These are phyloP conservation scores for Rotaria macrura DNA, from an alignment of 2,888 invertebrate genomes.

Conservation along the genomic window DNA sequence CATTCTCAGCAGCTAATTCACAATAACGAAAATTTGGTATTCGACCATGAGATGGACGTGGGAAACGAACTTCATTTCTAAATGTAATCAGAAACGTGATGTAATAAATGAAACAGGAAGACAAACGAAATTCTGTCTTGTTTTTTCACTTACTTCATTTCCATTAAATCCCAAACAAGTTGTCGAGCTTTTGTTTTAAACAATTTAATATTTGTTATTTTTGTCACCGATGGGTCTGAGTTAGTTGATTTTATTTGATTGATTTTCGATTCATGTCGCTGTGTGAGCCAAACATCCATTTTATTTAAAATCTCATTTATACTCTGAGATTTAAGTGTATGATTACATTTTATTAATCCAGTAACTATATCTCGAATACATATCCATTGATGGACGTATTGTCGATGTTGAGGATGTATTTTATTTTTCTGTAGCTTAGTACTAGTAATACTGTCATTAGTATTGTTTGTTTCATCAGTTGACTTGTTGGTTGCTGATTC, in stretches of 20 bases:
- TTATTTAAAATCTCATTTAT: neutral
- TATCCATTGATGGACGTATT: slow-evolving; percentile 12
- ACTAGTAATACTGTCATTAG: too few relatives aligned
- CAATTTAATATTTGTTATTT: neutral
- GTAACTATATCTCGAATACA: neutral
- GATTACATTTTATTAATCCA: neutral
- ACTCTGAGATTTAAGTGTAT: neutral
- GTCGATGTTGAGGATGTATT: neutral
- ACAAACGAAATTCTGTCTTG: neutral
- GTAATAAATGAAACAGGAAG: neutral
- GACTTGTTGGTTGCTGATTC: neutral
- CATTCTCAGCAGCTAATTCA: slow-evolving; percentile 27
- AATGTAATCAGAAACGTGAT: neutral
- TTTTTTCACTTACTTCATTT: neutral
- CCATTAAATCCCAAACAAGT: neutral
- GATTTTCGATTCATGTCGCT: neutral
- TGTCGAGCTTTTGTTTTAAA: neutral
- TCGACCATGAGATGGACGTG: slow-evolving; percentile 24
- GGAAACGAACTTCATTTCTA: slow-evolving; percentile 9
- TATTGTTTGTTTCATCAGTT: neutral
- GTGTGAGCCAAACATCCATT: neutral
- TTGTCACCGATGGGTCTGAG: neutral
- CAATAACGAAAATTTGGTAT: slow-evolving; percentile 28
- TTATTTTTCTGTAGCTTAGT: neutral
- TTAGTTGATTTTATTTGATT: neutral